These are phyloP conservation scores for Cynopterus brachyotis DNA, from an alignment of 2,113 vertebrate species.

Conservation along the genomic window DNA sequence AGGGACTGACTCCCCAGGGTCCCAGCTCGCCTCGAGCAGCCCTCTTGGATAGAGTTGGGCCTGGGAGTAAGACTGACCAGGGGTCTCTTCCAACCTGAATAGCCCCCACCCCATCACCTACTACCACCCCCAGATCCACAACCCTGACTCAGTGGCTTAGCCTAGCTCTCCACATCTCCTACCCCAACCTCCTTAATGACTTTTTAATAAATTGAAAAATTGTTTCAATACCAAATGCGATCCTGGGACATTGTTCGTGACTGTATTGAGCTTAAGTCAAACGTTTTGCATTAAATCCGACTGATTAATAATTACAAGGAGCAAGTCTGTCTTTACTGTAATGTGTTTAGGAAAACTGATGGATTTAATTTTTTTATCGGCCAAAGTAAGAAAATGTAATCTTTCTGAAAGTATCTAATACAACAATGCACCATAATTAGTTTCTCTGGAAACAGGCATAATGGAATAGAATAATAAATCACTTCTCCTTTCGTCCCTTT, in stretches of 20 bases:
- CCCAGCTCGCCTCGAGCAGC: background rate
- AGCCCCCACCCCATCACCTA: background rate
- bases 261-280: slow-evolving; percentile 87
- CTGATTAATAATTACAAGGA: slow-evolving; percentile 89
- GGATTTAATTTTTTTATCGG: slow-evolving; percentile 92
- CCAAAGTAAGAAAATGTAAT: slow-evolving; percentile 90
- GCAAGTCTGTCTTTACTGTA: slow-evolving; percentile 87
- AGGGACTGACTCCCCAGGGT: background rate
- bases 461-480: slow-evolving; percentile 89
- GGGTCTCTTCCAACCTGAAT: background rate
- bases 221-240: slow-evolving; percentile 86
- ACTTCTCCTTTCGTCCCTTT: slow-evolving; percentile 83
- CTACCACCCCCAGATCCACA: background rate
- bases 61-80: background rate
- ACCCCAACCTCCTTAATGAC: slow-evolving; percentile 78
- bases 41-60: background rate
- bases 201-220: slow-evolving; percentile 89
- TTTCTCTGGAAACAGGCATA: slow-evolving; percentile 89
- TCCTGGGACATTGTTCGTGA: slow-evolving; percentile 86
- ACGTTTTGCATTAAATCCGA: slow-evolving; percentile 86
- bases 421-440: slow-evolving; percentile 90
- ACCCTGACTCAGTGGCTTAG: slow-evolving; percentile 71
- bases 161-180: slow-evolving; percentile 68
- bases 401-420: slow-evolving; percentile 90
- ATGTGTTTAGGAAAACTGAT: slow-evolving; percentile 91